Evolutionary conservation across 2,888 invertebrate species (phyloP), one percentile per base, ranked within the genome.

Genomic region (Nomada ruficornis): DNA sequence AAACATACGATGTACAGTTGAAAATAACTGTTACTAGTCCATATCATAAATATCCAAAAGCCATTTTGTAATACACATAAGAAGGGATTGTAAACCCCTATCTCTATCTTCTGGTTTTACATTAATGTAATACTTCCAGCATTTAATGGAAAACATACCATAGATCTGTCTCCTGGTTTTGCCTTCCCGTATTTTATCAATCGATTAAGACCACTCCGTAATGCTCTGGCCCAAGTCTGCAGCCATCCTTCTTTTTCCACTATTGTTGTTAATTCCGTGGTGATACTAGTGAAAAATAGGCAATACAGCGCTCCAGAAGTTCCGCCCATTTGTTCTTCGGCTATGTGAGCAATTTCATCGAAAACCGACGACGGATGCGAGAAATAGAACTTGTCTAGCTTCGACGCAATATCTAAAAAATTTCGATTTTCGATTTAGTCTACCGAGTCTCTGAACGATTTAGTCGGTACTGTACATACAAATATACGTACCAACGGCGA

Each of bases 231-330:
- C 96, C 96, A 96, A 0, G 94, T 78, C 44, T 73, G 13, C 5
- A 50, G 63, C 88, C 90, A 88, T n/a, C 83, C 74, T n/a, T 76
- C 63, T 3, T 73, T 76, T 5, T 74, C 42, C 64, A 79, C 36
- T 15, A 50, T 11, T 20, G 82, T 77, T 4, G 76, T 68, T 29
- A 93, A 76, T 63, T 94, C 93, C 65, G 94, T 94, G 0, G 96
- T 95, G 0, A 96, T 96, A 0, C 96, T 96, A 2, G 97, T 95
- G 78, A 98, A 95, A 79, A 97, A 95, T 81, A 98, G 94, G 80
- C 97, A 96, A 94, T 97, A 98, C 62, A 98, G 94, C 1, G 96
- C 97, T 0, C 98, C 98, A 0, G 97, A 96, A 0, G 97, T 96
- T 0, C 98, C 97, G 0, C 97, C 97, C 96, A 97, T 96, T 64